A percentile compares a stretch with the other conserved stretches of the same genome.
Evolutionary conservation across 2,888 invertebrate species (phyloP).

Genomic region (Campoletis raptor): DNA sequence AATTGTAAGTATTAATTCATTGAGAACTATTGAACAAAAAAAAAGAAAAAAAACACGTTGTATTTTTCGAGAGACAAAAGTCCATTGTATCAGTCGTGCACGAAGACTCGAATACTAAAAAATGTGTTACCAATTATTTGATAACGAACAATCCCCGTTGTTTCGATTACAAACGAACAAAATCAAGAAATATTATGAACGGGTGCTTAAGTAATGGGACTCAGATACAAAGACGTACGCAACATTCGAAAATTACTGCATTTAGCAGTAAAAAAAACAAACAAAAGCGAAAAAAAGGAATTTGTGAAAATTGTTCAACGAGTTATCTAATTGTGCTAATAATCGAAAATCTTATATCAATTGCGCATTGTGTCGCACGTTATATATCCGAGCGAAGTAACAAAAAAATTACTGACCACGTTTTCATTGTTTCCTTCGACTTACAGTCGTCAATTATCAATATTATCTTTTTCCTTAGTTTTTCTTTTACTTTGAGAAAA

Average conservation of each 20-base stretch:
- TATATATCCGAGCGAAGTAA: constrained; percentile 32
- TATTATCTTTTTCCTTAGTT: constrained; percentile 15
- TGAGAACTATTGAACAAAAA: constrained; percentile 44
- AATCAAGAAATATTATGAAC: constrained; percentile 53
- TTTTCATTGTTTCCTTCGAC: constrained; percentile 44
- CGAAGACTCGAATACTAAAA: constrained; percentile 34
- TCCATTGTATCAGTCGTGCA: constrained; percentile 34
- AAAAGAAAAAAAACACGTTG: constrained; percentile 13
- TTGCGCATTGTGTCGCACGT: constrained; percentile 44
- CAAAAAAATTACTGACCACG: background rate
- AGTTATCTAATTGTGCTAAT: constrained; percentile 65
- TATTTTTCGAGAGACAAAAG: constrained; percentile 29
- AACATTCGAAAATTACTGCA: constrained; percentile 56
- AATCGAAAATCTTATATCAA: constrained; percentile 53
- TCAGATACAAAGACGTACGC: constrained; percentile 8
- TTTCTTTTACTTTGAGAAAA: constrained; percentile 32
- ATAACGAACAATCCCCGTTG: constrained; percentile 66
- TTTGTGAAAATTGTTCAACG: constrained; percentile 70
- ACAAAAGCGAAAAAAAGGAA: constrained; percentile 29
- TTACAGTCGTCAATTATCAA: constrained; percentile 11
- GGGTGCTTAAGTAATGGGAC: constrained; percentile 27
- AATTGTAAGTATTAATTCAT: constrained; percentile 68
- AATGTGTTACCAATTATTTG: constrained; percentile 65
- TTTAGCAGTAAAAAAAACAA: constrained; percentile 53
- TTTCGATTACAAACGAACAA: constrained; percentile 33